These are phyloP conservation scores for Himalopsyche anomala DNA, from an alignment of 2,888 invertebrate genomes.

Conservation along the genomic window DNA sequence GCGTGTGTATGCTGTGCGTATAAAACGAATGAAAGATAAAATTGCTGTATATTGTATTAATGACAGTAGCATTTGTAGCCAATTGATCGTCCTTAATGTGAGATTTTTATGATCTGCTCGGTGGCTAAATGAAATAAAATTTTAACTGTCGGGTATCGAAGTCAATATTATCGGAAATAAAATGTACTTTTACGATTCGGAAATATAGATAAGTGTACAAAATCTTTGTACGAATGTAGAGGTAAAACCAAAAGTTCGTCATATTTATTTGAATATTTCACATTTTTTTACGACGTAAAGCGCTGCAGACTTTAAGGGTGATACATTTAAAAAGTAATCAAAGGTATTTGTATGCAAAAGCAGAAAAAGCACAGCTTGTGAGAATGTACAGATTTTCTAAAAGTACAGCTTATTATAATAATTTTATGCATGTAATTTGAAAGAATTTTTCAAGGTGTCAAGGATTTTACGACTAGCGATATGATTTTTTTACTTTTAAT, in stretches of 20 bases:
- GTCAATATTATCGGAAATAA: not conserved
- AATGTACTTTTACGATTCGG: not conserved
- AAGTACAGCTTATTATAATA: not conserved
- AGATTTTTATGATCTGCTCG: not conserved
- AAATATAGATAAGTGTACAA: not conserved
- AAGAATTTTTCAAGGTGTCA: not conserved
- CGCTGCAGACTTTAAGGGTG: not conserved
- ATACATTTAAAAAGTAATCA: constrained; percentile 38
- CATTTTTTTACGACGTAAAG: constrained; percentile 1
- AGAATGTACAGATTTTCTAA: not conserved
- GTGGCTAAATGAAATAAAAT: constrained; percentile 12
- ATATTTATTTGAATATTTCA: constrained; percentile 26
- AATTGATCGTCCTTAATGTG: not conserved
- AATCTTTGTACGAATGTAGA: not conserved
- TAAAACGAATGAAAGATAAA: too few species aligned
- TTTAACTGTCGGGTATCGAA: constrained; percentile 8
- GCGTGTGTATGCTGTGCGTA: too few species aligned
- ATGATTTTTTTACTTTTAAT: too few species aligned
- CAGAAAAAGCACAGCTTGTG: constrained; percentile 19
- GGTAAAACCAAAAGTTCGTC: not conserved
- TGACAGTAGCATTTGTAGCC: too few species aligned
- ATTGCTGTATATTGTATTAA: too few species aligned
- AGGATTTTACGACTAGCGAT: too few species aligned
- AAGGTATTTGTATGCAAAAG: constrained; percentile 17
- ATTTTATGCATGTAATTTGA: not conserved